Conservation (phyloP, 2,797 vertebrate species). For the Arrhamphus sclerolepis region DNA sequence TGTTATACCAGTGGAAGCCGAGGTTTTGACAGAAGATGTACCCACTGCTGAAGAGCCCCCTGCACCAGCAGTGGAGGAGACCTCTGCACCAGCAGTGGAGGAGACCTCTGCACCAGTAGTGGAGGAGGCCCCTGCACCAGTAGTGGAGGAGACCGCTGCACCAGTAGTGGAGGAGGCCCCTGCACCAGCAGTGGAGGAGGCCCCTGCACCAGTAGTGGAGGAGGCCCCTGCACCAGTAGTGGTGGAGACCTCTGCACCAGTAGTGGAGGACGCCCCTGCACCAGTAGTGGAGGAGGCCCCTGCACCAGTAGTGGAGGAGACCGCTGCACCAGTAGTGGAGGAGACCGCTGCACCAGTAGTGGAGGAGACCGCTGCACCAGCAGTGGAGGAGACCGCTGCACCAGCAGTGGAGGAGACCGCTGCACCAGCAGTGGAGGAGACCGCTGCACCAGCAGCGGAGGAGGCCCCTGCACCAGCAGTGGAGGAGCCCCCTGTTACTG, state of each 20-base stretch:
- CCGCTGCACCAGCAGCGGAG: not conserved
- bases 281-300: not conserved
- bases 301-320: conserved; percentile 19
- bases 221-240: conserved; percentile 9
- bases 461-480: conserved; percentile 4
- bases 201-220: not conserved
- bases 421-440: not conserved
- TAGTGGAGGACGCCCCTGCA: conserved; percentile 4
- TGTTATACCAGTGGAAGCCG: not conserved
- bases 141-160: conserved; percentile 1
- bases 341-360: not conserved
- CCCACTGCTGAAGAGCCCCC: conserved; percentile 2
- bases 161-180: conserved; percentile 16
- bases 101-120: not conserved
- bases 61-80: conserved; percentile 3
- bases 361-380: not conserved
- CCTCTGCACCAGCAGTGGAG: not conserved
- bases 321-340: not conserved
- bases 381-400: conserved; percentile 12
- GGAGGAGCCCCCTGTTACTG: conserved; percentile 10
- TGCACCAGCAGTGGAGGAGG: conserved; percentile 20
- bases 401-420: not conserved
- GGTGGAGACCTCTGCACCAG: not conserved
- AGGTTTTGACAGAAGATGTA: conserved; percentile 1
- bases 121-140: conserved; percentile 6